Evolutionary conservation across 2,797 vertebrate species (phyloP).

Genomic region (Brachyalestes nurse): DNA sequence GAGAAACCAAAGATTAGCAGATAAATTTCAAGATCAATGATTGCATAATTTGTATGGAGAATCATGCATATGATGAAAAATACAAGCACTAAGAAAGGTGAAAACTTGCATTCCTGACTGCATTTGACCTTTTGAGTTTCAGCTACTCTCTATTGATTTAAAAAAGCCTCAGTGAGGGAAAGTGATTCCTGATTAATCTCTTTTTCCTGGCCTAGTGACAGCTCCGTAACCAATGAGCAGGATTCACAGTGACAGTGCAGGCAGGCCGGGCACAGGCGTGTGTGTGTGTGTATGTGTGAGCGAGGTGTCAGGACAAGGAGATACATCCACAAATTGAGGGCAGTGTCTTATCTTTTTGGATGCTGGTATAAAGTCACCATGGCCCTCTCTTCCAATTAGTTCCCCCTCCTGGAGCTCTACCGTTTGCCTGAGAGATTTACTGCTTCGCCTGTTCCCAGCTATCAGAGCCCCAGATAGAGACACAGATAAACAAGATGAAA

Average conservation of each 20-base stretch:
- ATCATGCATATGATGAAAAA: neutral
- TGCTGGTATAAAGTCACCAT: slow-evolving; percentile 15
- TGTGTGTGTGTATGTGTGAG: slow-evolving; percentile 12
- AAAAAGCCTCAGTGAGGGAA: slow-evolving; percentile 29
- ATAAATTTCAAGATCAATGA: neutral
- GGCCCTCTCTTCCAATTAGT: slow-evolving; percentile 16
- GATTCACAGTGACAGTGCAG: slow-evolving; percentile 29
- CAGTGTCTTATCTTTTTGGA: slow-evolving; percentile 32
- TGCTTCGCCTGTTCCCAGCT: slow-evolving; percentile 19
- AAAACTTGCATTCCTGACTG: neutral
- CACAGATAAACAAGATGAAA: slow-evolving; percentile 46
- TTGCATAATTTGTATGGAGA: neutral
- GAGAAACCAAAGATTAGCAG: neutral
- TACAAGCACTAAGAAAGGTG: too few species aligned
- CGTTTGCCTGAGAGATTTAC: slow-evolving; percentile 33
- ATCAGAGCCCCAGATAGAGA: slow-evolving; percentile 30
- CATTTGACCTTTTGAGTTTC: slow-evolving; percentile 33
- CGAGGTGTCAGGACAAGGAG: slow-evolving; percentile 4
- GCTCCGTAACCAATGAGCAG: slow-evolving; percentile 14
- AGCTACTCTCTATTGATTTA: slow-evolving; percentile 24
- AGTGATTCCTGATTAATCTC: slow-evolving; percentile 34
- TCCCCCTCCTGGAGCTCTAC: slow-evolving; percentile 20
- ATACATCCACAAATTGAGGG: slow-evolving; percentile 16
- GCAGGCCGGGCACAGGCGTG: slow-evolving; percentile 11
- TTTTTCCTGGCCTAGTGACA: slow-evolving; percentile 31